Evolutionary conservation across 2,888 invertebrate genomes (phyloP), one percentile per base, ranked within the genome.

Genomic region (Mantis religiosa): DNA sequence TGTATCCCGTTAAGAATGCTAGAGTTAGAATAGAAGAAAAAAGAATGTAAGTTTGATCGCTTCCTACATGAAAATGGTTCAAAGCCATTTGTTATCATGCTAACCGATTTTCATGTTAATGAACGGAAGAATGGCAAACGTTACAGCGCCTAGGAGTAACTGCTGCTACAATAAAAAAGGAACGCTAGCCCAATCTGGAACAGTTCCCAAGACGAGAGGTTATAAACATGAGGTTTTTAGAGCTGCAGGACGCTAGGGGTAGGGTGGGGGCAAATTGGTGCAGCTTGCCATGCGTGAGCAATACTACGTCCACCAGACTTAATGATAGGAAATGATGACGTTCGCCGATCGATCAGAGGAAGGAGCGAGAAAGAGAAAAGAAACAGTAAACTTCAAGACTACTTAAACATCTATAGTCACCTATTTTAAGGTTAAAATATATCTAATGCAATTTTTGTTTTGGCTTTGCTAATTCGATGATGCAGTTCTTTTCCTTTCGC

Each of bases 261-360:
- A 6, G 25, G 20, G 54, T 3, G 54, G 25, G 54, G 86, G 81
- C 86, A 86, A 86, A 86, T 86, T 86, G 41, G 86, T 28, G 25
- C 25, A 30, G 54, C 20, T 25, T 54, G 81, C 28, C 81, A 41
- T 86, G 86, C 86, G 86, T 86, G 86, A 86, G 81, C 81, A 86
- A 54, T 20, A 81, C 81, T 81, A n/a, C 54, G 41, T 86, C 81
- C 28, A 71, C 81, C 81, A 81, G 20, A 86, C 81, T 86, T 86
- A 86, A 86, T 86, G 86, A 86, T 86, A 86, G 86, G 71, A 86
- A 86, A 86, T 30, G 54, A 71, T 71, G 86, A 86, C 86, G 28
- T 81, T 81, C 81, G 3, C 28, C 81, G 30, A 86, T 86, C 86
- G 86, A 86, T 86, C 86, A 86, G 81, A 81, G 28, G 27, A 85